These are phyloP conservation scores for Hoplostethus mediterraneus DNA, from an alignment of 2,797 vertebrate species.

Conservation along the genomic window DNA sequence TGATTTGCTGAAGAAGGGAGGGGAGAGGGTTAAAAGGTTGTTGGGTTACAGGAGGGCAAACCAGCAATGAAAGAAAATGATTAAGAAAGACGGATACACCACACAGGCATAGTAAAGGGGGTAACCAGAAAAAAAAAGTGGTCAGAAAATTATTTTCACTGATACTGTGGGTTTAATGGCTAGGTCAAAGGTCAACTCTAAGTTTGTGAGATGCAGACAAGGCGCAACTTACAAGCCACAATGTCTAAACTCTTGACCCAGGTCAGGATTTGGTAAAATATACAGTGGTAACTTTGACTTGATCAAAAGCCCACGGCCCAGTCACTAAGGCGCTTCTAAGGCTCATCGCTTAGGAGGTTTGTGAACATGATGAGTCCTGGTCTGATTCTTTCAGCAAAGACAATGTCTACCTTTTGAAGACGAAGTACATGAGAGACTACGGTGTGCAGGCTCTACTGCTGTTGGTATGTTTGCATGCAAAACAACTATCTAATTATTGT, in stretches of 20 bases:
- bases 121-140: too few species aligned
- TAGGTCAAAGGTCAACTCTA: background rate
- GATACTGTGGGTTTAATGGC: background rate
- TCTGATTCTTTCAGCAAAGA: conserved; percentile 9
- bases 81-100: background rate
- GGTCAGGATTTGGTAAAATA: background rate
- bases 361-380: conserved; percentile 18
- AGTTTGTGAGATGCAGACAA: background rate
- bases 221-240: background rate
- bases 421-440: too few species aligned
- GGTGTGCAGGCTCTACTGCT: too few species aligned
- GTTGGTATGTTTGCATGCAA: conserved; percentile 1
- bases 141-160: background rate
- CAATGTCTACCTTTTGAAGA: conserved; percentile 1
- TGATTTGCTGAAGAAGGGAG: conserved; percentile 91
- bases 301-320: background rate
- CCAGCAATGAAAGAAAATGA: background rate
- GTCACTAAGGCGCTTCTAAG: conserved; percentile 46
- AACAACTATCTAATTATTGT: background rate
- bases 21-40: background rate
- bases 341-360: conserved; percentile 34
- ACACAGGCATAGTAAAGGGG: background rate
- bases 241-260: background rate
- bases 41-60: background rate
- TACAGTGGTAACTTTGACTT: conserved; percentile 46